phyloP scores from a whole-genome alignment of 1,140 invertebrate genomes.

The Pogonognathellus flavescens region DNA sequence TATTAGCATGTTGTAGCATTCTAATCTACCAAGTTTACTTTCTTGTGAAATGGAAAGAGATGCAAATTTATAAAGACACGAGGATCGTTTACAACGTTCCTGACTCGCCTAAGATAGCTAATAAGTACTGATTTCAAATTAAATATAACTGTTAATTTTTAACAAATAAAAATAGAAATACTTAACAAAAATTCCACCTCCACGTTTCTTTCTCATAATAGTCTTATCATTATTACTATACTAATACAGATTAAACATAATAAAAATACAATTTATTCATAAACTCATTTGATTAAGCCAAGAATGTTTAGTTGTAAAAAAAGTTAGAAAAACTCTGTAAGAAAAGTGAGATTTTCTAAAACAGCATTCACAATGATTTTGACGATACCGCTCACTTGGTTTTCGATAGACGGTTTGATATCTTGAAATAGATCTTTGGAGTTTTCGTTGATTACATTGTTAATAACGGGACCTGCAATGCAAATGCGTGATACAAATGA shows the following conservation, averaged over 20 bases:
- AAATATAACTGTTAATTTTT: too few species aligned
- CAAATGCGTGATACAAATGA: neutral
- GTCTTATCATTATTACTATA: too few species aligned
- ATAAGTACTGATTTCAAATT: slow-evolving; percentile 42
- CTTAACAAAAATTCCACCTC: too few species aligned
- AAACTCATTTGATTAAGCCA: too few species aligned
- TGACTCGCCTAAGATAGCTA: slow-evolving; percentile 50
- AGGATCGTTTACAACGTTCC: slow-evolving; percentile 56
- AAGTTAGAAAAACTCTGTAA: slow-evolving; percentile 50
- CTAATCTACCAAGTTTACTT: slow-evolving; percentile 49
- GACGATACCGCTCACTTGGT: slow-evolving; percentile 57
- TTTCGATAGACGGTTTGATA: slow-evolving; percentile 54
- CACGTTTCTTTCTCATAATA: too few species aligned
- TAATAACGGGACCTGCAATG: slow-evolving; percentile 55
- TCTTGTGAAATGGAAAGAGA: slow-evolving; percentile 54
- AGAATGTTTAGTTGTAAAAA: too few species aligned
- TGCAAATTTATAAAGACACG: slow-evolving; percentile 56
- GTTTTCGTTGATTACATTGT: slow-evolving; percentile 59
- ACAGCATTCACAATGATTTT: slow-evolving; percentile 55
- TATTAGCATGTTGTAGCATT: neutral
- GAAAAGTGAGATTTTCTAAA: slow-evolving; percentile 47
- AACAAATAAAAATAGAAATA: too few species aligned
- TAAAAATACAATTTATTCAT: too few species aligned
- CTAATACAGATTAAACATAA: too few species aligned
- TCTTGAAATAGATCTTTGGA: slow-evolving; percentile 56